Conservation (phyloP, 2,797 vertebrate genomes). For the Propithecus deckenii region DNA sequence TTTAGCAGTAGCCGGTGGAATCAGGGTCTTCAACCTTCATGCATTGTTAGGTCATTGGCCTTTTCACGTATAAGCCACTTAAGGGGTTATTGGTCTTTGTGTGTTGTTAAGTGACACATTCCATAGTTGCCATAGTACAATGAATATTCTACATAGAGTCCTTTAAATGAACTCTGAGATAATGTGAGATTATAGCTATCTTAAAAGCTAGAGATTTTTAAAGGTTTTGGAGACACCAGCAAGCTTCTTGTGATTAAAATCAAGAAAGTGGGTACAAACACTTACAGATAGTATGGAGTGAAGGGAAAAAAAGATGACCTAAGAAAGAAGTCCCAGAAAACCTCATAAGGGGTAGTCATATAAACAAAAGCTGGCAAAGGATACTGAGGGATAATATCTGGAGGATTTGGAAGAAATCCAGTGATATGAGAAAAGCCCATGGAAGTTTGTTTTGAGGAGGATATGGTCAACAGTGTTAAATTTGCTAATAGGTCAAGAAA, state of each 20-base stretch:
- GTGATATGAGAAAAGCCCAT: neutral
- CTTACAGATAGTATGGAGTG: neutral
- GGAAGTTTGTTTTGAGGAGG: neutral
- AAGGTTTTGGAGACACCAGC: neutral
- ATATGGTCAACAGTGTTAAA: slow-evolving; percentile 10
- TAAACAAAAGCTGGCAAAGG: neutral
- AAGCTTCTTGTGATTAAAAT: slow-evolving; percentile 36
- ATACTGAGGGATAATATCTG: neutral
- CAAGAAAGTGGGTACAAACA: neutral
- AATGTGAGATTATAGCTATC: neutral
- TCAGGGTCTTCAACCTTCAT: neutral
- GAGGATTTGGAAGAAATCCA: neutral
- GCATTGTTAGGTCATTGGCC: neutral
- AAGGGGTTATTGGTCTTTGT: neutral
- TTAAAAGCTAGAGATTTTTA: neutral
- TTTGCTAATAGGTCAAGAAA: neutral
- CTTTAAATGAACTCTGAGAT: neutral
- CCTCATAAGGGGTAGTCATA: neutral
- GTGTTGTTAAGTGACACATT: neutral
- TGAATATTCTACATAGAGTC: neutral
- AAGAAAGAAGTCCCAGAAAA: neutral
- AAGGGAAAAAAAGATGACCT: neutral
- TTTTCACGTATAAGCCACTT: neutral
- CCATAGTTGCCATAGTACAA: neutral
- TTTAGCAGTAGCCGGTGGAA: neutral